Conservation (phyloP, 2,888 invertebrate genomes). For the Drosophila prolongata region DNA sequence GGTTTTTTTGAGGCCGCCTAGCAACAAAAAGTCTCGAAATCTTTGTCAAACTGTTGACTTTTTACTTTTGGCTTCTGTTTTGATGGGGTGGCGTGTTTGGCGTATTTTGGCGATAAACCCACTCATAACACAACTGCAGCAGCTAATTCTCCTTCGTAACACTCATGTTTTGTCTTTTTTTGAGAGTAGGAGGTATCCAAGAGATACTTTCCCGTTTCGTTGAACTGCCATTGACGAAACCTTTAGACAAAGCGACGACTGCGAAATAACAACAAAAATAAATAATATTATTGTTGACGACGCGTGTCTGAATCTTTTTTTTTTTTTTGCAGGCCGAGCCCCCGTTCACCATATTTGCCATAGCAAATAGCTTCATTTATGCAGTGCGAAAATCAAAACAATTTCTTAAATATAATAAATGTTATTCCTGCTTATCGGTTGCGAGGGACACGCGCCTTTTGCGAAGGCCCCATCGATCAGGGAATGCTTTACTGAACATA, state of each 20-base stretch:
- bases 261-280: conserved; percentile 24
- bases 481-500: not conserved
- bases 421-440: conserved; percentile 9
- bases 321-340: conserved; percentile 65
- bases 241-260: conserved; percentile 58
- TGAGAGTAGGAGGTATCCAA: conserved; percentile 24
- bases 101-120: conserved; percentile 14
- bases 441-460: conserved; percentile 18
- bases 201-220: conserved; percentile 37
- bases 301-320: conserved; percentile 37
- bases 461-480: conserved; percentile 19
- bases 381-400: conserved; percentile 23
- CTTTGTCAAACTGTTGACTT: conserved; percentile 45
- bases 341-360: conserved; percentile 42
- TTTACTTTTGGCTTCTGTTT: conserved; percentile 65
- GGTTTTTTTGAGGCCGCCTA: conserved; percentile 62
- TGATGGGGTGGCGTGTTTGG: conserved; percentile 68
- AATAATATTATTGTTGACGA: conserved; percentile 48
- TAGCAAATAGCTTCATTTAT: conserved; percentile 27
- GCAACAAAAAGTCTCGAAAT: conserved; percentile 56
- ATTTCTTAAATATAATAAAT: conserved; percentile 15
- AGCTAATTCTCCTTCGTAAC: not conserved
- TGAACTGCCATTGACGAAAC: conserved; percentile 57
- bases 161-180: not conserved
- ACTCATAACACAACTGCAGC: conserved; percentile 11